Conservation (phyloP, 2,113 vertebrate species). For the Okapia johnstoni region DNA sequence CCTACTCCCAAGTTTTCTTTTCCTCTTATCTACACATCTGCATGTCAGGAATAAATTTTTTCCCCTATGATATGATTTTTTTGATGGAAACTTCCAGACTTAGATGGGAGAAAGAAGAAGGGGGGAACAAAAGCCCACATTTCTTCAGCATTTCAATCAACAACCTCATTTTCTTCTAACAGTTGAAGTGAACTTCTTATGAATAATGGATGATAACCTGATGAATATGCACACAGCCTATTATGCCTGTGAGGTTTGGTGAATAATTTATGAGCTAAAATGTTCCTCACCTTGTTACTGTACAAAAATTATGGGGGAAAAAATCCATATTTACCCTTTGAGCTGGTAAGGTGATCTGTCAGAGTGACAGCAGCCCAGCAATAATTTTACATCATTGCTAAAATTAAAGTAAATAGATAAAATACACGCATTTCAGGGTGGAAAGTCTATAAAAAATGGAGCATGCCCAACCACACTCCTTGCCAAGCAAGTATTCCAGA, state of each 20-base stretch:
- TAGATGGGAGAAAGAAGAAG: not conserved
- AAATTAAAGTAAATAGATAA: constrained; percentile 31
- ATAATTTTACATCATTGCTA: constrained; percentile 9
- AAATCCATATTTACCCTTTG: constrained; percentile 64
- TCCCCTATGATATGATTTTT: not conserved
- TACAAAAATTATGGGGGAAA: constrained; percentile 39
- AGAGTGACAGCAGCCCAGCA: not conserved
- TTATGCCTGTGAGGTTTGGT: constrained; percentile 76
- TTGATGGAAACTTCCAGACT: constrained; percentile 50
- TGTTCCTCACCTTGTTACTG: constrained; percentile 76
- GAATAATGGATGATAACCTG: constrained; percentile 79
- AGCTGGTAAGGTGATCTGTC: constrained; percentile 49
- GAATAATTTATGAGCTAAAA: constrained; percentile 82
- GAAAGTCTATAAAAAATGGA: not conserved
- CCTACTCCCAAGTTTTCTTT: not conserved
- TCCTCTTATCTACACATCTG: not conserved
- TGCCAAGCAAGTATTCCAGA: not conserved
- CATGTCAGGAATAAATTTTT: constrained; percentile 14
- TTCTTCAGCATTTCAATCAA: constrained; percentile 69
- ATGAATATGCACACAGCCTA: constrained; percentile 81
- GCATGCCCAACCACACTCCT: not conserved
- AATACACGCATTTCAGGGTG: not conserved
- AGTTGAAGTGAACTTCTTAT: constrained; percentile 70
- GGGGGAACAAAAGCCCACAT: constrained; percentile 53
- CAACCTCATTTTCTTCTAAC: constrained; percentile 71